These are phyloP conservation scores for Enteromius fasciolatus DNA, from an alignment of 2,797 vertebrate species.

Conservation along the genomic window DNA sequence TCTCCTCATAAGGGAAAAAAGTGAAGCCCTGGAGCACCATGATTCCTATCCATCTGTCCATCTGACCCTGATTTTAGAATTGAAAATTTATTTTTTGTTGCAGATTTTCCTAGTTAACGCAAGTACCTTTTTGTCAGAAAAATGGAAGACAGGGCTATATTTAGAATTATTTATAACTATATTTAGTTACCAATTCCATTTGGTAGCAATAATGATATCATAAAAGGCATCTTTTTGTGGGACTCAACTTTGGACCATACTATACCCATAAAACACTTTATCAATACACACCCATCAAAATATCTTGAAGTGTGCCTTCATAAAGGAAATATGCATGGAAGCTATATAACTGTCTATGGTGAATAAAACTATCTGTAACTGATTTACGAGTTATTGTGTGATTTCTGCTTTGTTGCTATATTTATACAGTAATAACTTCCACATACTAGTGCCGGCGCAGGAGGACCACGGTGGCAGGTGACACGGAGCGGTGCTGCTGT, in stretches of 20 bases:
- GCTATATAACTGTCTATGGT: background rate
- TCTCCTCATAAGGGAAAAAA: too few relatives aligned
- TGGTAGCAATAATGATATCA: background rate
- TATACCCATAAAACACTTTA: background rate
- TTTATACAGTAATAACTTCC: background rate
- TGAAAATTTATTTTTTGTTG: too few relatives aligned
- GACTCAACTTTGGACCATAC: background rate
- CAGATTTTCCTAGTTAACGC: too few relatives aligned
- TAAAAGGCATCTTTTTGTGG: background rate
- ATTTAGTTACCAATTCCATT: background rate
- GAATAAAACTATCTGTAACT: background rate
- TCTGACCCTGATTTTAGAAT: too few relatives aligned
- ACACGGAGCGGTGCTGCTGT: constrained; percentile 70
- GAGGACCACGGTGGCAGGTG: constrained; percentile 77
- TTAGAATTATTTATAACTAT: too few relatives aligned
- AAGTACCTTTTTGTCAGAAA: too few relatives aligned
- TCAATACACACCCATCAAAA: background rate
- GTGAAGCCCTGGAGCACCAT: too few relatives aligned
- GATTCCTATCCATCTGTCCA: too few relatives aligned
- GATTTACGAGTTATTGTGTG: background rate
- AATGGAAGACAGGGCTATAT: background rate
- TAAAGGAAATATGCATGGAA: background rate
- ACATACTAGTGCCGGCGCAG: constrained; percentile 71
- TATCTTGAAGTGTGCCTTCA: background rate
- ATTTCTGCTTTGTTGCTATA: background rate